Evolutionary conservation across 1,140 invertebrate genomes (phyloP).

Genomic region (Geopemphigus sp.): DNA sequence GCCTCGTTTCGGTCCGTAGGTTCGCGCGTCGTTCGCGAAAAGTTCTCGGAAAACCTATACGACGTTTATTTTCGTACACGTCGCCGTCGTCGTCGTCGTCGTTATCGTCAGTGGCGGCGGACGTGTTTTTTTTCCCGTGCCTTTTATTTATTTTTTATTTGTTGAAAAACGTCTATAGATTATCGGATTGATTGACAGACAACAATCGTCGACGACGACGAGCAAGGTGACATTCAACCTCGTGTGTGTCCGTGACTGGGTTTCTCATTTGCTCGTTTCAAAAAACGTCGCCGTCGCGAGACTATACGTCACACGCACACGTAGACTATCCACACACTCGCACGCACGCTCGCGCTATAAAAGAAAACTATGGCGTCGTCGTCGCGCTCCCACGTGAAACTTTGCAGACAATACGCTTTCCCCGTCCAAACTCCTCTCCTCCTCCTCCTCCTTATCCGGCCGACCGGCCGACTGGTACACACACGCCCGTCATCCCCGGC

Average conservation of each 20-base stretch:
- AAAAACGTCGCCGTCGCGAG: background rate
- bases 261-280: conserved; percentile 46
- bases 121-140: conserved; percentile 5
- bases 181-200: conserved; percentile 48
- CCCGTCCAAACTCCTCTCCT: background rate
- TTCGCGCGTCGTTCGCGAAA: background rate
- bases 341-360: background rate
- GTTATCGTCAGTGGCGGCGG: no score
- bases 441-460: background rate
- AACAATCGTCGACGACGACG: conserved; percentile 47
- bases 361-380: conserved; percentile 36
- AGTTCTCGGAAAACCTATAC: conserved; percentile 23
- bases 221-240: conserved; percentile 44
- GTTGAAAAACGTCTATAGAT: conserved; percentile 9
- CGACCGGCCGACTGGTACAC: no score
- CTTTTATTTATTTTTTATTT: no score
- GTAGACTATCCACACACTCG: background rate
- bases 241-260: conserved; percentile 47
- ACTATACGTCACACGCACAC: conserved; percentile 28
- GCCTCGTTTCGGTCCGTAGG: conserved; percentile 1
- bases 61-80: conserved; percentile 14
- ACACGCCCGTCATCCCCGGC: background rate
- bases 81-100: no score
- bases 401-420: conserved; percentile 31
- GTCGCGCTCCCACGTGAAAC: conserved; percentile 26